Evolutionary conservation across 30 jellyfish, hydroid and myxozoan species (phyloP).

Genomic region (Turritopsis rubra): DNA sequence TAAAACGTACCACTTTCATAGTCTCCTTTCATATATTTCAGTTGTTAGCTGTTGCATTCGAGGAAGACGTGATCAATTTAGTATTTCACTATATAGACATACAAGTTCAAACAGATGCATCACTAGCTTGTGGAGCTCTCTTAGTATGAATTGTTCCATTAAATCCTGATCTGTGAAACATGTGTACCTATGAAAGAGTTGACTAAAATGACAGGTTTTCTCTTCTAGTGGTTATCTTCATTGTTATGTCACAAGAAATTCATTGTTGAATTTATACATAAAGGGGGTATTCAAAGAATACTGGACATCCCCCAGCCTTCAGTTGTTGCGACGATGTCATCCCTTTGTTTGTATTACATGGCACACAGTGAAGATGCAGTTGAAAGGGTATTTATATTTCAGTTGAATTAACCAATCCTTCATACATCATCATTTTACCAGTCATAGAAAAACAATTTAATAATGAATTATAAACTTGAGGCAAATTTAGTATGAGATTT

Average conservation of each 20-base stretch:
- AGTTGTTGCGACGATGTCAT: constrained; percentile 66
- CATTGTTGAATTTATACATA: constrained; percentile 65
- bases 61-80: constrained; percentile 62
- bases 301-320: constrained; percentile 84
- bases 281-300: constrained; percentile 75
- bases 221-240: constrained; percentile 57
- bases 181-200: background rate
- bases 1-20: too few species aligned
- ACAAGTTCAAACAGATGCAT: constrained; percentile 48
- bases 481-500: too few species aligned
- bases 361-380: constrained; percentile 73
- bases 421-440: background rate
- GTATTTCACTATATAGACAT: constrained; percentile 58
- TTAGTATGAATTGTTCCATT: constrained; percentile 34
- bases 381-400: constrained; percentile 56
- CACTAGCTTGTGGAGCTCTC: constrained; percentile 57
- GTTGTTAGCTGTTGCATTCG: constrained; percentile 75
- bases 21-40: constrained; percentile 14
- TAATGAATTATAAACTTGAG: too few species aligned
- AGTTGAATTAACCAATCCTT: background rate
- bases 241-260: constrained; percentile 86
- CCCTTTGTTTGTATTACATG: constrained; percentile 63
- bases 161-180: background rate
- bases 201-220: background rate
- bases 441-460: background rate